Evolutionary conservation across 2,113 vertebrate species (phyloP), one percentile per base, ranked within the genome.

Genomic region (Antennarius striatus): DNA sequence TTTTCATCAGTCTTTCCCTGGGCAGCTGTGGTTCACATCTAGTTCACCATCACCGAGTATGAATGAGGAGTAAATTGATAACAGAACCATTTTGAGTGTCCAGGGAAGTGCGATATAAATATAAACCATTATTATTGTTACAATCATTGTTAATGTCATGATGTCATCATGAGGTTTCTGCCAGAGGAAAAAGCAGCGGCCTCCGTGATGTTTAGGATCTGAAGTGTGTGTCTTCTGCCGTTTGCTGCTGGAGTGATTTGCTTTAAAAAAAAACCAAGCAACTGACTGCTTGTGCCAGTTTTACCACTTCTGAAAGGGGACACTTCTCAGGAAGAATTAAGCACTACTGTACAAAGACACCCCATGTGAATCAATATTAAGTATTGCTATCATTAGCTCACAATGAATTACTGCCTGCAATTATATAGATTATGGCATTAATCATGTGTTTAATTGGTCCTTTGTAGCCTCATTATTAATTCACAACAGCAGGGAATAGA

Each of bases 401-500:
- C 76, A 80, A 83, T 91, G 86, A 92, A 84, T 87, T 91, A 92
- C 90, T 85, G 82, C 88, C 86, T 84, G 86, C 81, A 91, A 90
- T 90, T 91, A 90, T 90, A 90, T 88, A 89, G 90, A 92, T 91
- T 89, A 90, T 88, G 84, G 81, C 86, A 88, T 91, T 89, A 90
- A 90, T 88, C 86, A 91, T 91, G 89, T 90, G 81, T 91, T 91
- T 93, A 92, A 93, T 93, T 93, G 91, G 88, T 82, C 86, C 85
- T 90, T 90, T 89, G 88, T 86, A 82, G 83, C 84, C 82, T 81
- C 87, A 89, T 91, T 90, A 92, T 91, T 93, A 88, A 92, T 93
- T 88, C 79, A 90, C 79, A 88, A 85, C 82, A 83, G 85, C 74
- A 58, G 88, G 90, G 85, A 89, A 88, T 87, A 85, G 81, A 85